Evolutionary conservation across 2,113 vertebrate species (phyloP), one percentile per base, ranked within the genome.

Genomic region (Prionailurus bengalensis): DNA sequence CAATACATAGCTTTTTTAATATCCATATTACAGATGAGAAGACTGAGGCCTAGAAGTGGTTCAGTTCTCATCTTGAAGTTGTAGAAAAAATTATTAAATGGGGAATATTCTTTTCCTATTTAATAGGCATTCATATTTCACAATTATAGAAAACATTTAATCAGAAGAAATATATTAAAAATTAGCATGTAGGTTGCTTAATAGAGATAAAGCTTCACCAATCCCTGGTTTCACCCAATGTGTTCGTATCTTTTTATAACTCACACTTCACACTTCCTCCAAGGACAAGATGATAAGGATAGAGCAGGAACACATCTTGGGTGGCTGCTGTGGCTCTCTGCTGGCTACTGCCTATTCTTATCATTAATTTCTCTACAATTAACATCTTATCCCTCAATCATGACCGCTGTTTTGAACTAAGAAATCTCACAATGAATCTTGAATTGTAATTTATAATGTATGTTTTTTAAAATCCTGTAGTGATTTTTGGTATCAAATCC

Each of bases 401-500:
- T 42, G 1, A 61, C 27, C 84, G 42, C 61, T 90, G 9, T 90
- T 90, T 89, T 81, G 25, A 88, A 92, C 25, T 76, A 51, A 85
- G 58, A 94, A 96, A 95, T 92, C 13, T 95, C 53, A 71, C 25
- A 78, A 4, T 63, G 48, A 97, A n/a, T 96, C 48, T 86, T 97
- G 27, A 96, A 94, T 92, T 71, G 29, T 11, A 81, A 71, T 66
- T 84, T 79, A 42, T 73, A 74, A 65, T 31, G 15, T 81, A n/a
- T 95, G 14, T 78, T 89, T 48, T 55, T 36, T 61, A 71, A 89
- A 48, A 51, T 33, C 19, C 21, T 91, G 2, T 12, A 55, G 63
- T 91, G 53, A 78, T 48, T 58, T 86, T 95, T 74, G 11, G 11
- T 87, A 86, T 91, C 78, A 95, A 89, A 66, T 89, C 79, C 23